phyloP scores from a whole-genome alignment of 2,888 invertebrate genomes.

The Epirrita christyi region DNA sequence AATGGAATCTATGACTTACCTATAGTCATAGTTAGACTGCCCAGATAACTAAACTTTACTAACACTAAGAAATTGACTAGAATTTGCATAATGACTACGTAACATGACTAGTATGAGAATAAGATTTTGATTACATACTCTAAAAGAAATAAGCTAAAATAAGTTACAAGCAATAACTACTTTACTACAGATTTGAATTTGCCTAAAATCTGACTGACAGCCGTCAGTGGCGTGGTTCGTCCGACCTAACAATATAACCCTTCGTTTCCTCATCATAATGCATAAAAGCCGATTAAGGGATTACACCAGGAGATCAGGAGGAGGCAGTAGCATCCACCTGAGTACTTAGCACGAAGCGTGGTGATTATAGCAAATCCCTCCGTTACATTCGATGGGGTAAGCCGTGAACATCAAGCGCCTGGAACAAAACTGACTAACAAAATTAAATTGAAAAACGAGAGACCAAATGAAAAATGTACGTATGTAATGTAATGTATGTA shows the following conservation, averaged over 20 bases:
- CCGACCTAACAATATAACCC: too few species aligned
- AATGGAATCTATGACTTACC: not conserved
- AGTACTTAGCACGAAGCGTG: too few species aligned
- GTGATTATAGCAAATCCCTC: too few species aligned
- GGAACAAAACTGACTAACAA: not conserved
- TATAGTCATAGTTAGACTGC: not conserved
- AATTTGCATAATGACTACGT: not conserved
- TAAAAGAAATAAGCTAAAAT: not conserved
- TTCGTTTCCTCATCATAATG: too few species aligned
- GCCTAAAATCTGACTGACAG: too few species aligned
- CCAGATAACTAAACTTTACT: constrained; percentile 6
- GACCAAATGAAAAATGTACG: constrained; percentile 3
- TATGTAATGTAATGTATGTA: not conserved
- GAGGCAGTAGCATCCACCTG: too few species aligned
- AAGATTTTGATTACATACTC: not conserved
- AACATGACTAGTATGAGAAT: constrained; percentile 1
- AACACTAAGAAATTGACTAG: constrained; percentile 1
- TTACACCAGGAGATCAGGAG: too few species aligned
- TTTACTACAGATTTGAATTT: not conserved
- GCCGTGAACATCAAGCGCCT: too few species aligned
- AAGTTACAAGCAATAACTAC: not conserved
- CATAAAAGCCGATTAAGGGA: too few species aligned
- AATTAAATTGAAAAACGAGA: not conserved
- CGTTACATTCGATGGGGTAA: too few species aligned
- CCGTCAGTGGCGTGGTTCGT: too few species aligned